Evolutionary conservation across 1,140 invertebrate species (phyloP), one percentile per base, ranked within the genome.

Genomic region (Fopius arisanus): DNA sequence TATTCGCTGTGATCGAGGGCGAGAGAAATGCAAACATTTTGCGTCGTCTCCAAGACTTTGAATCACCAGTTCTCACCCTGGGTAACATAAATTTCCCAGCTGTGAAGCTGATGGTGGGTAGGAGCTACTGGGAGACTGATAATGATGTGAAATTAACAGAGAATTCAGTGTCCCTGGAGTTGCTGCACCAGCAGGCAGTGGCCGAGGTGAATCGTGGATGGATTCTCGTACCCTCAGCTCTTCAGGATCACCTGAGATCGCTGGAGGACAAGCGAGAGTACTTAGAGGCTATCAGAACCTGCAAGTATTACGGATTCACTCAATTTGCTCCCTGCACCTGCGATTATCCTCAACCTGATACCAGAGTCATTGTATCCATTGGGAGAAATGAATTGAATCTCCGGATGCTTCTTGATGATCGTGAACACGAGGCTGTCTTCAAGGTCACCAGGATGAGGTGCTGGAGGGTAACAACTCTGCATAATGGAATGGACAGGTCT

Each of bases 391-490:
- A 96, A 88, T 84, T 97, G 1, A 93, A 91, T 82, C 90, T 96
- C 77, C 89, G 92, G 70, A 87, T 89, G 73, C 65, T 83, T 26
- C 72, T 81, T 0, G 77, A 80, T n/a, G 82, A 82, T 21, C 84
- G 86, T 37, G 84, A 88, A 51, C 85, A 82, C 23, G 96, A 98
- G 86, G 92, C 94, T 14, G 90, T 91, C 79, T 98, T 97, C 83
- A 95, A 96, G 88, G 95, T 98, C 4, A 98, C 97, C 0, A 90
- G 97, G 77, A 98, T 99, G 93, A 91, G 95, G 77, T 98, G 97
- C 80, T 99, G 97, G 97, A 90, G 97, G 77, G 97, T 99, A n/a
- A 97, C 95, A 23, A 96, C 94, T 0, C 88, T 94, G 73, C 94
- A 94, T 78, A 90, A 91, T 82, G 77, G 74, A 28, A 69, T 33